Evolutionary conservation across 2,888 invertebrate genomes (phyloP).

Genomic region (Macrosoma leucophasiata): DNA sequence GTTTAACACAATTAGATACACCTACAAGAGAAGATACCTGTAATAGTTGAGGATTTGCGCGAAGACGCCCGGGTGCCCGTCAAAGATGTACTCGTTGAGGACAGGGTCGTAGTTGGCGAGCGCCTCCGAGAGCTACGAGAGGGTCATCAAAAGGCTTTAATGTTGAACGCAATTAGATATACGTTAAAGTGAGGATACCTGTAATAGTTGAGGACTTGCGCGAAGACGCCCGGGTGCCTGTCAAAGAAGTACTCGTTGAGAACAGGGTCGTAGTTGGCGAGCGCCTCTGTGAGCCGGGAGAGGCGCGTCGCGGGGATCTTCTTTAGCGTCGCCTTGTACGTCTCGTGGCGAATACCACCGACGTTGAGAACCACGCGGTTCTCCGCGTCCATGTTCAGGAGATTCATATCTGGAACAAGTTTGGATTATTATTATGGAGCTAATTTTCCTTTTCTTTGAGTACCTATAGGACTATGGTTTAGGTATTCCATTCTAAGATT

Average conservation of each 20-base stretch:
- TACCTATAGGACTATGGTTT: no score
- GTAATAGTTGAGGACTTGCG: conserved; percentile 96
- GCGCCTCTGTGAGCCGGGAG: conserved; percentile 95
- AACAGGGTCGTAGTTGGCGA: conserved; percentile 99
- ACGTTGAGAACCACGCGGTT: conserved; percentile 99
- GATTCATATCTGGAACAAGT: conserved; percentile 82
- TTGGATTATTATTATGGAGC: not conserved
- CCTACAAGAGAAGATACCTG: no score
- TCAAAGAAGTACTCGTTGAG: conserved; percentile 99
- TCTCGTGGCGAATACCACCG: conserved; percentile 98
- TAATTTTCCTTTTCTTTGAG: no score
- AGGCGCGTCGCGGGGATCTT: conserved; percentile 98
- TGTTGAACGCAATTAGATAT: no score
- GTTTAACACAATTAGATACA: no score
- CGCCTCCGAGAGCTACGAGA: conserved; percentile 96
- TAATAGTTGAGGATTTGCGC: conserved; percentile 98
- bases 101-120: conserved; percentile 99
- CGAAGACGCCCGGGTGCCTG: conserved; percentile 96
- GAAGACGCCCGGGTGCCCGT: conserved; percentile 96
- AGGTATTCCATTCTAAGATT: no score
- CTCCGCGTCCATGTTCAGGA: conserved; percentile 96
- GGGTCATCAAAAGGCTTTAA: no score
- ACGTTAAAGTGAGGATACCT: no score
- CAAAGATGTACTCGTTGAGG: conserved; percentile 99
- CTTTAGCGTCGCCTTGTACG: conserved; percentile 96